Evolutionary conservation across 2,113 vertebrate species (phyloP).

Genomic region (Gyps fulvus): DNA sequence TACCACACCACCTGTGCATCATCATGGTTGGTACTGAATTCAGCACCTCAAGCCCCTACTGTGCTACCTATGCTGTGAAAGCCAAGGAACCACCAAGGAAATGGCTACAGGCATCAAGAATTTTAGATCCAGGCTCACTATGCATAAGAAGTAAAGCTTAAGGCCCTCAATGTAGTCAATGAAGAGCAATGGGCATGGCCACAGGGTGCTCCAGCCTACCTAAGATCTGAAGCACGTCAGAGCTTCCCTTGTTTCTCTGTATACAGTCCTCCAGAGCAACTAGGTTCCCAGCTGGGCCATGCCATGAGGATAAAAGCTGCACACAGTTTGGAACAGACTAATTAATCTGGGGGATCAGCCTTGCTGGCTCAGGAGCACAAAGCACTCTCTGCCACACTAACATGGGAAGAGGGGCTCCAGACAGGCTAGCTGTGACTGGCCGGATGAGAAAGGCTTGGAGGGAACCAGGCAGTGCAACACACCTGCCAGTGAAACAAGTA

Average conservation of each 20-base stretch:
- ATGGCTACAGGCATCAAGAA: not conserved
- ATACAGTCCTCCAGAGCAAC: not conserved
- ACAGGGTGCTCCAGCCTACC: not conserved
- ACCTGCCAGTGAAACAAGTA: not conserved
- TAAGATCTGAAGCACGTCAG: accelerated
- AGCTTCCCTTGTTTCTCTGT: not conserved
- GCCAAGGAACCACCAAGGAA: not conserved
- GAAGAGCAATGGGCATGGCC: not conserved
- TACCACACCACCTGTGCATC: not conserved
- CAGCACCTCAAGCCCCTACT: not conserved
- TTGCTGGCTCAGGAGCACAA: not conserved
- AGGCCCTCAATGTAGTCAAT: not conserved
- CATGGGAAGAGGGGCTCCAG: not conserved
- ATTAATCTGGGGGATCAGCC: not conserved
- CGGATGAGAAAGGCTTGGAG: accelerated
- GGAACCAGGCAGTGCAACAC: not conserved
- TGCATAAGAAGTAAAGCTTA: not conserved
- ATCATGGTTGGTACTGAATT: not conserved
- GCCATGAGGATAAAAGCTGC: not conserved
- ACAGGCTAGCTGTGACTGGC: not conserved
- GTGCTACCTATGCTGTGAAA: not conserved
- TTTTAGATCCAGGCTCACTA: not conserved
- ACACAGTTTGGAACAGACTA: not conserved
- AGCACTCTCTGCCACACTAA: accelerated
- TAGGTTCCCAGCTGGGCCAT: accelerated